Evolutionary conservation across 2,113 vertebrate species (phyloP).

Genomic region (Gallinago undulata): DNA sequence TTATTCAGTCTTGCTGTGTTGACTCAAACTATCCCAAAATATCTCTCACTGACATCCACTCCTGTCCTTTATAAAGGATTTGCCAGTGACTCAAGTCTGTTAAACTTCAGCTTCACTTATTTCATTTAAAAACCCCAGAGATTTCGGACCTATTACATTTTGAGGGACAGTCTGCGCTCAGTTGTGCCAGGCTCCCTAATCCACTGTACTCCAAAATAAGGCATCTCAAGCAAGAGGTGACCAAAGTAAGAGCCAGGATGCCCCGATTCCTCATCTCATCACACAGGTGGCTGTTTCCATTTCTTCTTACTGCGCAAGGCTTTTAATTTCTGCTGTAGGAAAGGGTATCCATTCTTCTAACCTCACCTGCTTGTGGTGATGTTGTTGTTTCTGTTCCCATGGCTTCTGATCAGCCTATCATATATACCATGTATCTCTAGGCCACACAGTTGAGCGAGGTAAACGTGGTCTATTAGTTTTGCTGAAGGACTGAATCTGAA

Average conservation of each 20-base stretch:
- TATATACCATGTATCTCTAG: background rate
- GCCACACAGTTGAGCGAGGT: background rate
- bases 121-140: background rate
- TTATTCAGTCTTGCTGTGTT: accelerated
- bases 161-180: background rate
- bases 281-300: background rate
- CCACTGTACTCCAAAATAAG: background rate
- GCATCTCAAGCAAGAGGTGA: background rate
- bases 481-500: background rate
- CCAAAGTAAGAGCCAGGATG: background rate
- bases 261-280: background rate
- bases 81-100: background rate
- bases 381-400: background rate
- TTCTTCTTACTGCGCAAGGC: background rate
- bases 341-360: background rate
- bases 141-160: background rate
- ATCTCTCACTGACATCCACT: background rate
- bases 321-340: background rate
- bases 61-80: background rate
- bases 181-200: background rate
- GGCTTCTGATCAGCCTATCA: background rate
- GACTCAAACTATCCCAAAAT: background rate
- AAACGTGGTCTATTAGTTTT: background rate
- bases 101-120: background rate
- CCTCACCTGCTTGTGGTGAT: background rate